Percentiles rank a stretch among this genome's conserved stretches.
These are phyloP conservation scores for Pristionchus entomophagus DNA, from an alignment of 2,888 invertebrate species.

Conservation along the genomic window DNA sequence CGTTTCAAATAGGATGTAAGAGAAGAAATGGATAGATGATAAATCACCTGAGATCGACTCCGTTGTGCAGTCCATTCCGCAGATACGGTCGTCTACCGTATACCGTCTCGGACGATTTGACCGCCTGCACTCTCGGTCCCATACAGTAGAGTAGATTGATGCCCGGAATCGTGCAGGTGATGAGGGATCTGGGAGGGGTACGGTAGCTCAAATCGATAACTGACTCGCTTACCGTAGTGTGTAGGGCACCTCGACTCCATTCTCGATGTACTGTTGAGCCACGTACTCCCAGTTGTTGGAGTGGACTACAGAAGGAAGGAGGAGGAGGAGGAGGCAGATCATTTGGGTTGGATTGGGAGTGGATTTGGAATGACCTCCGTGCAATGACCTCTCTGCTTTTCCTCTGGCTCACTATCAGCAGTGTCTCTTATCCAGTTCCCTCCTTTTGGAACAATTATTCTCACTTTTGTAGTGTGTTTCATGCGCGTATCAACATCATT, in stretches of 20 bases:
- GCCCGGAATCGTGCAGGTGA: conserved; percentile 46
- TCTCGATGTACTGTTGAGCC: conserved; percentile 34
- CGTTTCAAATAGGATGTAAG: not conserved
- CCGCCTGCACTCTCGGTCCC: conserved; percentile 46
- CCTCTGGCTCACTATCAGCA: not conserved
- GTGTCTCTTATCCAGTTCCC: conserved; percentile 37
- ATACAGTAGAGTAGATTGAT: conserved; percentile 47
- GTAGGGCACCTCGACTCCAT: conserved; percentile 48
- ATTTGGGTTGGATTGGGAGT: conserved; percentile 3
- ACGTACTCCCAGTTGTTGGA: conserved; percentile 3
- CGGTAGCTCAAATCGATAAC: not conserved
- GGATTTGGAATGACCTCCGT: not conserved
- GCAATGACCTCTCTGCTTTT: not conserved
- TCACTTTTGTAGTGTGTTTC: conserved; percentile 21
- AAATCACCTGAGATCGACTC: conserved; percentile 44
- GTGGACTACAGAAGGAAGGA: not conserved
- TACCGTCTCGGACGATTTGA: conserved; percentile 46
- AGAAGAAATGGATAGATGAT: no score
- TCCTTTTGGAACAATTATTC: conserved; percentile 12
- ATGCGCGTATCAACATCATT: not conserved
- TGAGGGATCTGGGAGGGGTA: not conserved
- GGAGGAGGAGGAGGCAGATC: not conserved
- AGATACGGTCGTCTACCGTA: conserved; percentile 37
- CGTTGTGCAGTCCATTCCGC: conserved; percentile 46
- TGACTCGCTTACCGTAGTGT: conserved; percentile 30